Conservation (phyloP, 2,797 vertebrate genomes). For the Iguana delicatissima region DNA sequence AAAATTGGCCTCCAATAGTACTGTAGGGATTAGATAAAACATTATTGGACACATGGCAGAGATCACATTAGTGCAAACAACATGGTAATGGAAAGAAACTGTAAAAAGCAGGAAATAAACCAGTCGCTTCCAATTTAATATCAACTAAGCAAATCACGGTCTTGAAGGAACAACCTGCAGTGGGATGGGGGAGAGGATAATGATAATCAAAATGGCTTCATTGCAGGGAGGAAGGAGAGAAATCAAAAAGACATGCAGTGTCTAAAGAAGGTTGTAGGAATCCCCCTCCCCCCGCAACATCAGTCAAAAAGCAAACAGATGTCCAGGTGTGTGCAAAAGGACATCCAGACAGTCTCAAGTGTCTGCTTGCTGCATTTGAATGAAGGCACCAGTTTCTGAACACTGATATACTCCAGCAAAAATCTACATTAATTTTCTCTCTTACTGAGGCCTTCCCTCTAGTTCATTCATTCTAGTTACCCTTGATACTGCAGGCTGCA, state of each 20-base stretch:
- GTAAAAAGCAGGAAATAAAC: conserved; percentile 29
- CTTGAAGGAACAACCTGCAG: neutral
- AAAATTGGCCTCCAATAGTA: neutral
- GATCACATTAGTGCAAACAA: conserved; percentile 9
- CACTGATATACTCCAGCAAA: neutral
- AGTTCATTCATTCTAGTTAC: neutral
- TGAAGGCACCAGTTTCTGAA: neutral
- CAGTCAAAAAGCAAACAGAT: conserved; percentile 52
- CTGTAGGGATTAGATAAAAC: neutral
- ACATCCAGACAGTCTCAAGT: neutral
- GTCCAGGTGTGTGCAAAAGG: conserved; percentile 12
- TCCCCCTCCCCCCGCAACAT: conserved; percentile 18
- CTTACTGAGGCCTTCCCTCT: neutral
- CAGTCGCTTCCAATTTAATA: neutral
- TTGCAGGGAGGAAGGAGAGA: neutral
- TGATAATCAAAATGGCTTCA: neutral
- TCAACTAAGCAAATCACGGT: neutral
- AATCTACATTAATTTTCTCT: neutral
- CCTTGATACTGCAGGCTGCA: neutral
- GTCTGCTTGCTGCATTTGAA: neutral
- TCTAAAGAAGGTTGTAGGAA: conserved; percentile 45
- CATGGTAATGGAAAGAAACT: neutral
- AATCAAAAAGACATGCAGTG: neutral
- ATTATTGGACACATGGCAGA: neutral
- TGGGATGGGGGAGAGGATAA: neutral